A percentile compares a stretch with the other conserved stretches of the same genome.
These are phyloP conservation scores for Halichondria panicea DNA, from an alignment of 37 sponge, comb jelly and placozoan species.

Conservation along the genomic window DNA sequence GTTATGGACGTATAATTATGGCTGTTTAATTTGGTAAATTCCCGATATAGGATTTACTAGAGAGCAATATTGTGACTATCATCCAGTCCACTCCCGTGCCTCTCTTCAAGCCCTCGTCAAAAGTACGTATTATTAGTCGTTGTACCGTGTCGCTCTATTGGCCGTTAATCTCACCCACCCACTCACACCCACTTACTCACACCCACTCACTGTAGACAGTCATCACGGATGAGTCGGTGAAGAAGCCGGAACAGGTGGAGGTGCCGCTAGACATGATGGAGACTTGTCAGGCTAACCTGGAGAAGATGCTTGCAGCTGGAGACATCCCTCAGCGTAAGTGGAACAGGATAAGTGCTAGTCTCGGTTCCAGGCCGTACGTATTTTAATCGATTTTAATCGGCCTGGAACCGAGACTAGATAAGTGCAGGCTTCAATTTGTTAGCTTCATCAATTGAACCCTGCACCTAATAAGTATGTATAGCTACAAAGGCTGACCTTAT, in stretches of 20 bases:
- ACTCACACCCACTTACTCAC: neutral
- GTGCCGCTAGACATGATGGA: constrained; percentile 46
- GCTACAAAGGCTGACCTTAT: neutral
- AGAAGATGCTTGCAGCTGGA: neutral
- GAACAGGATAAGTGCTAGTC: too few relatives aligned
- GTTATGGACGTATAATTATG: neutral
- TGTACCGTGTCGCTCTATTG: neutral
- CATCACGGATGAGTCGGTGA: constrained; percentile 74
- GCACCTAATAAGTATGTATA: neutral
- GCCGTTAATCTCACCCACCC: neutral
- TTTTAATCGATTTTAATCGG: too few relatives aligned
- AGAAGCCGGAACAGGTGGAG: constrained; percentile 52
- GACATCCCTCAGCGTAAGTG: neutral
- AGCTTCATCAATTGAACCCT: neutral
- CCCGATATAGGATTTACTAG: too few relatives aligned
- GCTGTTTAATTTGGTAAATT: too few relatives aligned
- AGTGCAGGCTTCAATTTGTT: neutral
- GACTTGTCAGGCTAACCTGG: constrained; percentile 12
- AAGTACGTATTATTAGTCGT: constrained; percentile 41
- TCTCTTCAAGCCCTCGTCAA: constrained; percentile 60
- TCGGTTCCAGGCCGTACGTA: too few relatives aligned
- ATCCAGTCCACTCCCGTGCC: constrained; percentile 34
- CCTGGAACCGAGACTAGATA: too few relatives aligned
- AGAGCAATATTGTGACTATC: too few relatives aligned
- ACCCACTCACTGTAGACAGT: constrained; percentile 30